A percentile compares a stretch with the other conserved stretches of the same genome.
These are phyloP conservation scores for Diprion similis DNA, from an alignment of 1,140 invertebrate species.

Conservation along the genomic window DNA sequence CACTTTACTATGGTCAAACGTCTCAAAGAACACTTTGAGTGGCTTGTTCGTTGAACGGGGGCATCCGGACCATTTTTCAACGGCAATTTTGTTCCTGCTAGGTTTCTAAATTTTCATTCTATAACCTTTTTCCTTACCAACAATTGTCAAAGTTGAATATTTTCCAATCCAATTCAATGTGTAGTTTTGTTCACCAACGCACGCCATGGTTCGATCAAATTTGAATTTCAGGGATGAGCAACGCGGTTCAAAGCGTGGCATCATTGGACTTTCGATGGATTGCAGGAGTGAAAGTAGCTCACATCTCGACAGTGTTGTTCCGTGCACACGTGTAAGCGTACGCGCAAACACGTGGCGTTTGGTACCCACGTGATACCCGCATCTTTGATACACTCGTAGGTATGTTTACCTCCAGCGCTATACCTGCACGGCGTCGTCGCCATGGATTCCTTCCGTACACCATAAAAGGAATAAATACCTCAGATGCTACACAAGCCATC, in stretches of 20 bases:
- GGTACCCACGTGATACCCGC: neutral
- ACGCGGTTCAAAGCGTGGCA: neutral
- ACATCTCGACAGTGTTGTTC: neutral
- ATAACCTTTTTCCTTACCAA: too few relatives aligned
- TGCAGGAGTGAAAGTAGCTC: neutral
- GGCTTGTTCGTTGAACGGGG: too few relatives aligned
- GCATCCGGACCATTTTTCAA: too few relatives aligned
- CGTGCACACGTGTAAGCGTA: neutral
- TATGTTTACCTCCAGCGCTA: neutral
- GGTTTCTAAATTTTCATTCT: too few relatives aligned
- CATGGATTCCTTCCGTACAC: neutral
- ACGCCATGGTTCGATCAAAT: neutral
- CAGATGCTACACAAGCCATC: neutral
- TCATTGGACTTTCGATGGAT: neutral
- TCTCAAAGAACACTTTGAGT: neutral
- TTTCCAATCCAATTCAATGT: too few relatives aligned
- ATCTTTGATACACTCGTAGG: too few relatives aligned
- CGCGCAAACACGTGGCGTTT: neutral
- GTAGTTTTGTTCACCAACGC: neutral
- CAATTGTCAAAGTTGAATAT: too few relatives aligned
- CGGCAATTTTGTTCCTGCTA: too few relatives aligned
- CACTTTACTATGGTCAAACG: neutral
- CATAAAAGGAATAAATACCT: neutral
- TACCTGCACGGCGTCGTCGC: neutral
- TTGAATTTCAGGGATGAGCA: neutral